Base-by-base conservation (phyloP, 2,888 invertebrate genomes). In the Tipula confusa region DNA sequence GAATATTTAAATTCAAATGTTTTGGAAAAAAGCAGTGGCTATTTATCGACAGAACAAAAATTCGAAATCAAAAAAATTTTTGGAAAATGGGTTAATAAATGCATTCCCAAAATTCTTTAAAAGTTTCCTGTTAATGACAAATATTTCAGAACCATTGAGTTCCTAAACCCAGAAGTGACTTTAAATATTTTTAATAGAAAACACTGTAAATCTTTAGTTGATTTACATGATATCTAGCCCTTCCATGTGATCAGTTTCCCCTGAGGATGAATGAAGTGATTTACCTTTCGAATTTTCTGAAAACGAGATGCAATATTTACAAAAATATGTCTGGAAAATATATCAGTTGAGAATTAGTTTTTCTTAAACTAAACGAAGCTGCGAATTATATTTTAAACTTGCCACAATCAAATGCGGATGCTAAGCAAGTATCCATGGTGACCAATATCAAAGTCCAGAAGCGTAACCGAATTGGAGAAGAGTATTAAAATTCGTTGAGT, bases 191-290 rank as follows among this genome's bases (percentile, higher is more conserved):
- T 9, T 11, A 79, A 79, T 18, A 79, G 15, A 79, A 79, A 9
- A 2, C 11, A 15, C 18, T 79, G 18, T 15, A 79, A 13, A 79
- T 5, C 79, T 24, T 28, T 79, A 28, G 3, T 6, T 79, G 29
- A 28, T 28, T 7, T 79, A 29, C 29, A 79, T 28, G 13, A 79
- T 11, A 11, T 6, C 28, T 29, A 9, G 28, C n/a, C n/a, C n/a
- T n/a, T n/a, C n/a, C n/a, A n/a, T n/a, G n/a, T n/a, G n/a, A n/a
- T n/a, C n/a, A n/a, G n/a, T n/a, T n/a, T n/a, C n/a, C 3, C 80
- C 29, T 28, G 80, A 80, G 15, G 80, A 80, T n/a, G 80, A 80
- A 80, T 80, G 80, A 13, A 11, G 80, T 29, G 80, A 80, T 18
- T 4, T 80, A 29, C 29, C 80, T 3, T 80, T 13, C 29, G 80